Conservation (phyloP, 2,113 vertebrate species). For the Stigmatopora argus region DNA sequence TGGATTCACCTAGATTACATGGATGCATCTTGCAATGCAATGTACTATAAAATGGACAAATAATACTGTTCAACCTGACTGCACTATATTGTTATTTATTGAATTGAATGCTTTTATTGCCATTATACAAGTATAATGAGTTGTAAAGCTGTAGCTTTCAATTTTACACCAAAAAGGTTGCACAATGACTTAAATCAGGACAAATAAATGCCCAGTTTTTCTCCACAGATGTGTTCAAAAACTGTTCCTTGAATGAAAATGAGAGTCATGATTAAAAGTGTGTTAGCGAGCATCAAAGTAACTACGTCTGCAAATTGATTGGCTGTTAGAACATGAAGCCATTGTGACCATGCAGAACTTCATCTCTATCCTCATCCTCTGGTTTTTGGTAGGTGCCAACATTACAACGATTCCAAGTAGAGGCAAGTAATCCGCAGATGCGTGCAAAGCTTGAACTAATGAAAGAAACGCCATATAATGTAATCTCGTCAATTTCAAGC, state of each 20-base stretch:
- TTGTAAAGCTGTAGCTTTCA: background rate
- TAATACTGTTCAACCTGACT: no score
- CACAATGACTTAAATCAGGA: background rate
- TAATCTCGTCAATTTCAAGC: constrained; percentile 59
- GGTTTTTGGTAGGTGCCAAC: constrained; percentile 36
- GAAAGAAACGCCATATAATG: constrained; percentile 39
- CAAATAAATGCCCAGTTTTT: constrained; percentile 13
- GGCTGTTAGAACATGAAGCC: constrained; percentile 25
- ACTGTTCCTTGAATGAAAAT: constrained; percentile 21
- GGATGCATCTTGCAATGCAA: no score
- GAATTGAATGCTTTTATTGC: no score
- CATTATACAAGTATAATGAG: no score
- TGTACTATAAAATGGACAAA: no score
- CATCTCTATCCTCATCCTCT: constrained; percentile 35
- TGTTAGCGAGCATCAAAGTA: background rate
- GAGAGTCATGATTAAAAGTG: constrained; percentile 18
- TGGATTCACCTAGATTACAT: no score
- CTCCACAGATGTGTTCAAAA: constrained; percentile 1
- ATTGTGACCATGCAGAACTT: constrained; percentile 26
- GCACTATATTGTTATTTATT: no score
- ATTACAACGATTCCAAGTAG: constrained; percentile 25
- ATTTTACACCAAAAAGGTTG: background rate
- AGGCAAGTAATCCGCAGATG: constrained; percentile 31
- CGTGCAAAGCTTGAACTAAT: constrained; percentile 34
- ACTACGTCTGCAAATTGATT: constrained; percentile 33